Conservation (phyloP, 1,140 invertebrate genomes). For the Pachyrhynchus sulphureomaculatus region DNA sequence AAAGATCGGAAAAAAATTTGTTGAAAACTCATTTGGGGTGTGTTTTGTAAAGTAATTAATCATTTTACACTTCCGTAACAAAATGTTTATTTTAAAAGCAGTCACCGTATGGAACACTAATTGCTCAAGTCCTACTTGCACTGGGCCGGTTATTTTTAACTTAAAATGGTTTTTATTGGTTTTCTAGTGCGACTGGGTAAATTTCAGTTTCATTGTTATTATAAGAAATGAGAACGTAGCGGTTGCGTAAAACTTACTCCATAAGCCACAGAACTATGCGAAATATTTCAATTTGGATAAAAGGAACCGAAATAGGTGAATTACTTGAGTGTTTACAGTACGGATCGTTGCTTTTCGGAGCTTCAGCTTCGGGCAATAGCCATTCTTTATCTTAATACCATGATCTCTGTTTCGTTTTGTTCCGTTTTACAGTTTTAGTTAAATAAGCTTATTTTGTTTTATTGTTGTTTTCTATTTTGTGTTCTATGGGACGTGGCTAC, state of each 20-base stretch:
- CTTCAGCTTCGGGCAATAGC: conserved; percentile 6
- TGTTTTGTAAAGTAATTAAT: too few relatives aligned
- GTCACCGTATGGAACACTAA: too few relatives aligned
- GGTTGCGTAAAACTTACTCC: conserved; percentile 28
- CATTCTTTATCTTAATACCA: conserved; percentile 33
- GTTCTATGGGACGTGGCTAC: conserved; percentile 12
- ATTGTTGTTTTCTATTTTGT: conserved; percentile 29
- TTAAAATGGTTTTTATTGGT: too few relatives aligned
- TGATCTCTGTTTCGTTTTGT: conserved; percentile 32
- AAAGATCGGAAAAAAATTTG: too few relatives aligned
- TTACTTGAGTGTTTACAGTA: conserved; percentile 36
- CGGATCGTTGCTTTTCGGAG: conserved; percentile 19
- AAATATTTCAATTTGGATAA: conserved; percentile 41
- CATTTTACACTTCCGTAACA: too few relatives aligned
- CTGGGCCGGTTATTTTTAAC: too few relatives aligned
- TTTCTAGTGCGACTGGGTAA: too few relatives aligned
- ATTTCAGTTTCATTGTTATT: too few relatives aligned
- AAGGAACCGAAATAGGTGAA: conserved; percentile 36
- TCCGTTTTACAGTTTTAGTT: conserved; percentile 31
- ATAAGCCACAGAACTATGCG: conserved; percentile 25
- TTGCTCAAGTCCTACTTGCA: too few relatives aligned
- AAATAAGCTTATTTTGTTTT: conserved; percentile 34
- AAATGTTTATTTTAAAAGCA: too few relatives aligned
- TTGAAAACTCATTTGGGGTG: too few relatives aligned
- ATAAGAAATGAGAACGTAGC: not conserved